Evolutionary conservation across 2,888 invertebrate species (phyloP).

Genomic region (Acrocyrtus sp.): DNA sequence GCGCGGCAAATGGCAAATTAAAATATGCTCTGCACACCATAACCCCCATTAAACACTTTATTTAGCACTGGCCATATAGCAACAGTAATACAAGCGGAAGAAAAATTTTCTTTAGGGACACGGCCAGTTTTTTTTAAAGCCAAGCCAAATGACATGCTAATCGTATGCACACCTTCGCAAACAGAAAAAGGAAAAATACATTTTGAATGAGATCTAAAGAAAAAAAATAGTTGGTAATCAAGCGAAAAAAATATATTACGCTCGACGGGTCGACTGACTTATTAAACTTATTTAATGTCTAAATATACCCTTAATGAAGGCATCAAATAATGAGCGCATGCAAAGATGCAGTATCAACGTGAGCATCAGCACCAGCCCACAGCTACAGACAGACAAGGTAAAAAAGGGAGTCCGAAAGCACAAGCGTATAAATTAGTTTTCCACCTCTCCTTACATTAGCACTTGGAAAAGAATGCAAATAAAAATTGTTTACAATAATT

Average conservation of each 20-base stretch:
- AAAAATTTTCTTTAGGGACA: too few species aligned
- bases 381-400: not conserved
- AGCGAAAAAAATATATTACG: not conserved
- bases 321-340: too few species aligned
- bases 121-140: too few species aligned
- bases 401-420: conserved; percentile 12
- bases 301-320: not conserved
- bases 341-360: too few species aligned
- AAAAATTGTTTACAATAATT: conserved; percentile 1
- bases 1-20: too few species aligned
- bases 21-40: too few species aligned
- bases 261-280: not conserved
- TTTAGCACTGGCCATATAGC: too few species aligned
- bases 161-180: conserved; percentile 27
- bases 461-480: not conserved
- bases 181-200: not conserved
- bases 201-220: not conserved
- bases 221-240: too few species aligned
- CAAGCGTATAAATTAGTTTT: conserved; percentile 33
- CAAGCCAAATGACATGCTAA: too few species aligned
- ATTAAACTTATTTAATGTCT: not conserved
- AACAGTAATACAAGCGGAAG: too few species aligned
- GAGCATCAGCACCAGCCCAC: too few species aligned
- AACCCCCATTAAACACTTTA: too few species aligned
- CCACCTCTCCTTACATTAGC: conserved; percentile 16